phyloP scores from a whole-genome alignment of 2,113 vertebrate species.

The Galbula dea region DNA sequence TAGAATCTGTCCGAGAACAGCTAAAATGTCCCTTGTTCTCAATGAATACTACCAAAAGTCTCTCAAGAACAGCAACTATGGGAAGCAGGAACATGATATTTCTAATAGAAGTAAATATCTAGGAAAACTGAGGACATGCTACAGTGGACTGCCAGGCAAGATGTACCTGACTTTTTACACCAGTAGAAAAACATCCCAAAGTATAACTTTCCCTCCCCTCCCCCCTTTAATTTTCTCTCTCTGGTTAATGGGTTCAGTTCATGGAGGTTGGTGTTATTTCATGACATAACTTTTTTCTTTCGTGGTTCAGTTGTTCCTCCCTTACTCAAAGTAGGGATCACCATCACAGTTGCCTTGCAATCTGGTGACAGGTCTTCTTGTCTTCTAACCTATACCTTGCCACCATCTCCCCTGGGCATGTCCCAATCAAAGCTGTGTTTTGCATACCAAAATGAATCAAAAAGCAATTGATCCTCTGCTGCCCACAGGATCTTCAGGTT shows the following conservation, averaged over 20 bases:
- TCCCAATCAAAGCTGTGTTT: neutral
- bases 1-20: neutral
- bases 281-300: neutral
- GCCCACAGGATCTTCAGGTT: neutral
- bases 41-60: neutral
- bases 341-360: neutral
- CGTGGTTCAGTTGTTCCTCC: neutral
- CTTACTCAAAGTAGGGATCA: neutral
- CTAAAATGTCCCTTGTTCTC: neutral
- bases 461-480: neutral
- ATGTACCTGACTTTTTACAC: neutral
- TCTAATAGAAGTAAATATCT: neutral
- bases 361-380: neutral
- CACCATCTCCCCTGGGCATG: neutral
- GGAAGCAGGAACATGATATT: neutral
- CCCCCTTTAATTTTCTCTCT: neutral
- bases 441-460: neutral
- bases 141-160: neutral
- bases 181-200: neutral
- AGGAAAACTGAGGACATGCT: neutral
- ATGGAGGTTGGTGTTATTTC: neutral
- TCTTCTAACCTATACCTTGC: neutral
- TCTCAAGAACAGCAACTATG: neutral
- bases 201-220: neutral
- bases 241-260: neutral